Percentiles rank a stretch among this genome's conserved stretches.
Evolutionary conservation across 1,140 invertebrate genomes (phyloP).

Genomic region (Venturia canescens): DNA sequence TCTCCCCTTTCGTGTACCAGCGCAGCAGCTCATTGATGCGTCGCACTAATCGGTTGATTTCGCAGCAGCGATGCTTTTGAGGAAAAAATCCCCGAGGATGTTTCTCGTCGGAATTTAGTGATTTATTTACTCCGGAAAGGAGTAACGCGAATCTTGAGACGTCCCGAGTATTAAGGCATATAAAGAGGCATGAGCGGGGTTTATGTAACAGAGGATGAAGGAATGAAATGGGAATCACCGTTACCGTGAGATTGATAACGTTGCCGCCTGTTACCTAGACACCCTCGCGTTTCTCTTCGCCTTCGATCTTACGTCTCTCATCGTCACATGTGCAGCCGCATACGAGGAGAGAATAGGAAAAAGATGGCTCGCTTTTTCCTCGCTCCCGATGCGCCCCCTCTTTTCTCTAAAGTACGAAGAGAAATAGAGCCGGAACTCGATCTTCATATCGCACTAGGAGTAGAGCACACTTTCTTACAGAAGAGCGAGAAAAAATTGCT

Average conservation of each 20-base stretch:
- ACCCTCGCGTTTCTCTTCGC: background rate
- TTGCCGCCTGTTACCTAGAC: slow-evolving; percentile 21
- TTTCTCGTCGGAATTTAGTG: too few species aligned
- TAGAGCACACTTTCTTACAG: slow-evolving; percentile 17
- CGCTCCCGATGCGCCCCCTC: too few species aligned
- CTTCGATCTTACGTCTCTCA: slow-evolving; percentile 15
- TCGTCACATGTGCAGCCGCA: slow-evolving; percentile 16
- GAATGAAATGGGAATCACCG: slow-evolving; percentile 30
- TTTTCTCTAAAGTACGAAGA: background rate
- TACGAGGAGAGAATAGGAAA: slow-evolving; percentile 12
- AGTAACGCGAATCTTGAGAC: too few species aligned
- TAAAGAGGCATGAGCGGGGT: background rate
- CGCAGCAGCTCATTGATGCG: too few species aligned
- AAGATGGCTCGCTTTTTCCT: slow-evolving; percentile 12
- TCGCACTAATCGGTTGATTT: too few species aligned
- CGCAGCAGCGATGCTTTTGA: too few species aligned
- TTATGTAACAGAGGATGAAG: background rate
- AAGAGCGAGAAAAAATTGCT: slow-evolving; percentile 20
- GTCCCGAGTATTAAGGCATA: too few species aligned
- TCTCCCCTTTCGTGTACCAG: too few species aligned
- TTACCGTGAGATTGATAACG: slow-evolving; percentile 39
- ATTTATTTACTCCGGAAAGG: too few species aligned
- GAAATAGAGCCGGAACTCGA: slow-evolving; percentile 17
- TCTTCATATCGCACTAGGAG: slow-evolving; percentile 20
- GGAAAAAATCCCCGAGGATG: too few species aligned